A percentile compares a stretch with the other conserved stretches of the same genome.
These are phyloP conservation scores for Colius striatus DNA, from an alignment of 2,113 vertebrate species.

Conservation along the genomic window DNA sequence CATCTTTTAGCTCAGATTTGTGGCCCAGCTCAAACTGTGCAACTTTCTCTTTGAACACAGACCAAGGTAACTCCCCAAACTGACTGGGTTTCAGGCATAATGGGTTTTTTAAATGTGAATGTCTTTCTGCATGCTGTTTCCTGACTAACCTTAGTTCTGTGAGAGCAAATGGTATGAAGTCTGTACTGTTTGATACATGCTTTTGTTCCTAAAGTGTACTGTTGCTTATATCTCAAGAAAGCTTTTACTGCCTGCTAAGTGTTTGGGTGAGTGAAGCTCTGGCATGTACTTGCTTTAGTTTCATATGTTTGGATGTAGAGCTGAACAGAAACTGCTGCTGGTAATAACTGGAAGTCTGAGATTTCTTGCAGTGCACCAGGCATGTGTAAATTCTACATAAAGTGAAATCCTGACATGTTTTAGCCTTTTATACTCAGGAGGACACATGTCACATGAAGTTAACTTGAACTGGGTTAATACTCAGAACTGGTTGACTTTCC, in stretches of 20 bases:
- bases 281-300: background rate
- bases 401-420: background rate
- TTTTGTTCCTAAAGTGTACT: background rate
- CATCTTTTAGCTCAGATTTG: background rate
- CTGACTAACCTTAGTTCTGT: background rate
- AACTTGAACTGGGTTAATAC: background rate
- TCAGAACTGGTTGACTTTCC: background rate
- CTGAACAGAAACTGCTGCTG: background rate
- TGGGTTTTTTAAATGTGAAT: background rate
- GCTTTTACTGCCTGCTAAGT: background rate
- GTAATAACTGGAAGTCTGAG: background rate
- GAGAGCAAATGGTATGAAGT: background rate
- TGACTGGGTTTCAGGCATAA: background rate
- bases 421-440: background rate
- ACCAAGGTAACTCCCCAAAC: background rate
- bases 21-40: background rate
- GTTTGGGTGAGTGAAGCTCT: background rate
- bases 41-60: background rate
- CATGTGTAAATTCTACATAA: background rate
- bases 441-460: background rate
- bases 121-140: background rate
- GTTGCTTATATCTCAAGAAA: background rate
- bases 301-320: background rate
- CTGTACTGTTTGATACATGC: background rate
- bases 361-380: background rate